Conservation (phyloP, 23 tunicate species). For the Aplidium turbinatum region DNA sequence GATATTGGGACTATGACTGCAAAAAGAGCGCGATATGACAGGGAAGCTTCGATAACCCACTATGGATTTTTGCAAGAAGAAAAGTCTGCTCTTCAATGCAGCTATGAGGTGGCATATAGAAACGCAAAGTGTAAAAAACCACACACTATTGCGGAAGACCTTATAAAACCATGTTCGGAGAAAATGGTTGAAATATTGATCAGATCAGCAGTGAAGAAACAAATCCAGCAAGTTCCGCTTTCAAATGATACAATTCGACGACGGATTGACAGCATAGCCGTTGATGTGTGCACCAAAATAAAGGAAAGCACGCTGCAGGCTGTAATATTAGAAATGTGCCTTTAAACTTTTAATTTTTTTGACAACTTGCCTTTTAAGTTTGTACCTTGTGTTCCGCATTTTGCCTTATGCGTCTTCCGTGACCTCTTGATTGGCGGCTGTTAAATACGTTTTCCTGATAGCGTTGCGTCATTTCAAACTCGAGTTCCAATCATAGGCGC, state of each 20-base stretch:
- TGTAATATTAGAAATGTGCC: too few relatives aligned
- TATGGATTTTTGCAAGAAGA: constrained; percentile 32
- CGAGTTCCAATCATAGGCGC: too few relatives aligned
- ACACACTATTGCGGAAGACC: constrained; percentile 38
- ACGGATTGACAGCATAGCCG: constrained; percentile 45
- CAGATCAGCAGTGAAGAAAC: constrained; percentile 32
- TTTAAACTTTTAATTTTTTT: too few relatives aligned
- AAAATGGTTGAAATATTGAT: constrained; percentile 36
- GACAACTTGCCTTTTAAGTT: too few relatives aligned
- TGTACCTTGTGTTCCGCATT: too few relatives aligned
- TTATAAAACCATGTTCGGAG: constrained; percentile 15
- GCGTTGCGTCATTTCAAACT: too few relatives aligned
- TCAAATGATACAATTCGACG: constrained; percentile 23
- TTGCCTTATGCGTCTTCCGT: too few relatives aligned
- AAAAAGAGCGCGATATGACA: constrained; percentile 42
- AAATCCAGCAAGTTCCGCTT: constrained; percentile 35
- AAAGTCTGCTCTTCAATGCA: constrained; percentile 39
- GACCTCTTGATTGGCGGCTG: too few relatives aligned
- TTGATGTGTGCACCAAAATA: constrained; percentile 38
- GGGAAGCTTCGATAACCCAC: constrained; percentile 29
- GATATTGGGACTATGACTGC: constrained; percentile 33
- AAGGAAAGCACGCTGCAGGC: constrained; percentile 43
- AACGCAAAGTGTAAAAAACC: constrained; percentile 31
- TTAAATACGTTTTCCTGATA: too few relatives aligned
- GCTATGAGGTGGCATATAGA: constrained; percentile 41